Evolutionary conservation across 2,113 vertebrate genomes (phyloP), one percentile per base, ranked within the genome.

Genomic region (Silurus glanis): DNA sequence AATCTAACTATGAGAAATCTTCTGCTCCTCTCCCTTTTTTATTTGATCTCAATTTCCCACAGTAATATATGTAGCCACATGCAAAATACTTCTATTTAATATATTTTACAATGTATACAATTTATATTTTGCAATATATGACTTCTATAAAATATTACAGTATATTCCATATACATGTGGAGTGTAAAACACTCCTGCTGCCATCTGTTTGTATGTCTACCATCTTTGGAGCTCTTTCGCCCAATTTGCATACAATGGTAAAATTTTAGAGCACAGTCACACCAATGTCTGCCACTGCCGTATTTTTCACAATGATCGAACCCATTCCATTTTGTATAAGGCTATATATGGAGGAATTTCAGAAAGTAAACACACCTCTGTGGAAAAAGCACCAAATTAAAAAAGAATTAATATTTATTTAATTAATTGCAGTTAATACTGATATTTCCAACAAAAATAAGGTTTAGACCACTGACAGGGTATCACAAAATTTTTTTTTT

Each of bases 181-280:
- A 67, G 51, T 69, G 62, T 87, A 75, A 89, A 83, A 49, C 75
- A 83, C 85, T 90, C 78, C 71, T 82, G 25, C 66, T 80, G 45
- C 53, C 84, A 75, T 80, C 80, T 86, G 49, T 89, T 86, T 87
- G 13, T 86, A 89, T 58, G 55, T 64, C 62, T 83, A 10, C 10
- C 19, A 83, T 28, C 45, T 92, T 91, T 85, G 85, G 85, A 91
- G 88, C 86, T 59, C 55, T 88, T n/a, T 61, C 58, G 85, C 85
- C 86, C 82, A 89, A 85, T 91, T 82, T 88, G 74, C 82, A 80
- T 61, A 87, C 89, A 69, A 87, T 87, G 80, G 51, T 89, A 56
- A 90, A 91, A 90, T 92, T 37, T 91, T 87, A 94, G 91, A 94
- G 94, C 93, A 95, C 95, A 95, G 93, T 93, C 93, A 93, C 92